A percentile compares a stretch with the other conserved stretches of the same genome.
Evolutionary conservation across 2,113 vertebrate species (phyloP).

Genomic region (Nerophis ophidion): DNA sequence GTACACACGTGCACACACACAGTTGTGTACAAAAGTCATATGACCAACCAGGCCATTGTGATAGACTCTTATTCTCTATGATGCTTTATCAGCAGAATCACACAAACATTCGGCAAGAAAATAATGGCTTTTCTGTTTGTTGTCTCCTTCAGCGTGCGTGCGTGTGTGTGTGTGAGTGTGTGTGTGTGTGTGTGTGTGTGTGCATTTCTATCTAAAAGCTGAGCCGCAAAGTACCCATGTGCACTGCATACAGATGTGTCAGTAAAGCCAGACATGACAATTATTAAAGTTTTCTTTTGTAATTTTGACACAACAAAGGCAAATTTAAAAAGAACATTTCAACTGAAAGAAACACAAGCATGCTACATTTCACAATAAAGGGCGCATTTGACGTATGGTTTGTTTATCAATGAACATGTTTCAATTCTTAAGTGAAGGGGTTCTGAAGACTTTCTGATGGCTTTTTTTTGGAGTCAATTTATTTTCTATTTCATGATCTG

Average conservation of each 20-base stretch:
- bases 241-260: constrained; percentile 55
- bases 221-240: constrained; percentile 37
- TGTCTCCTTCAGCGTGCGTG: constrained; percentile 22
- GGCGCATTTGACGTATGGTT: too few relatives aligned
- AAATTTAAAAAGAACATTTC: constrained; percentile 9
- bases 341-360: not conserved
- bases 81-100: constrained; percentile 67
- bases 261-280: constrained; percentile 30
- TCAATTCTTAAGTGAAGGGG: not conserved
- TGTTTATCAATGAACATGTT: not conserved
- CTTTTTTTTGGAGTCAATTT: not conserved
- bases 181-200: constrained; percentile 11
- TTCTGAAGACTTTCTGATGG: not conserved
- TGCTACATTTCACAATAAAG: too few relatives aligned
- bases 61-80: constrained; percentile 62
- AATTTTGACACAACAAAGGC: constrained; percentile 1
- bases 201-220: constrained; percentile 37
- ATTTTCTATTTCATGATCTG: not conserved
- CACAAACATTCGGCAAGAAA: constrained; percentile 62
- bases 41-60: constrained; percentile 62
- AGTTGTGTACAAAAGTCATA: constrained; percentile 54
- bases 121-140: constrained; percentile 68
- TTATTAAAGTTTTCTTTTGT: constrained; percentile 21
- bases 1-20: constrained; percentile 1
- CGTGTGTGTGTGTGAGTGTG: constrained; percentile 18